Conservation (phyloP, 2,797 vertebrate genomes). For the Crenuchus spilurus region DNA sequence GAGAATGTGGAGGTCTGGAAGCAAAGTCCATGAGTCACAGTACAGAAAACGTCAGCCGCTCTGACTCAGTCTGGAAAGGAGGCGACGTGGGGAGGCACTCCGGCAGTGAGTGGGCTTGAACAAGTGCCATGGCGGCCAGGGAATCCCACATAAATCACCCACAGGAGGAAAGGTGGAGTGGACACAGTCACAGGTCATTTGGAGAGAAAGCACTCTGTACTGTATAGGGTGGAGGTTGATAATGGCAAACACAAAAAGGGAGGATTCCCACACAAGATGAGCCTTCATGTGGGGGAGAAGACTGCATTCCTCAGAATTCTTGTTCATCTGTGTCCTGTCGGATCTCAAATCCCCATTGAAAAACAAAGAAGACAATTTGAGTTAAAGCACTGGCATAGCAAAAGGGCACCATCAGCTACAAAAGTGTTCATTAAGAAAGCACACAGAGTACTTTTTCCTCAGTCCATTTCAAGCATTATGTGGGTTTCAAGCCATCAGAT, state of each 20-base stretch:
- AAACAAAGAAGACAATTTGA: slow-evolving; percentile 21
- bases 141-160: slow-evolving; percentile 54
- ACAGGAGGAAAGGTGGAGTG: slow-evolving; percentile 37
- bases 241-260: slow-evolving; percentile 16
- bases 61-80: slow-evolving; percentile 47
- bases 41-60: slow-evolving; percentile 22
- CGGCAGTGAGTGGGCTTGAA: slow-evolving; percentile 43
- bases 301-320: slow-evolving; percentile 24
- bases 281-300: slow-evolving; percentile 14
- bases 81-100: slow-evolving; percentile 31
- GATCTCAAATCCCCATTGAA: slow-evolving; percentile 1
- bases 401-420: background rate
- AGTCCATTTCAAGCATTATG: background rate
- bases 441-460: no score
- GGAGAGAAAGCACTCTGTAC: background rate
- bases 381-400: no score
- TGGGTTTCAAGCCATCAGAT: background rate
- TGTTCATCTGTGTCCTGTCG: slow-evolving; percentile 21
- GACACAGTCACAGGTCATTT: slow-evolving; percentile 55
- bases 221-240: slow-evolving; percentile 6
- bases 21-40: slow-evolving; percentile 44
- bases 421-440: no score
- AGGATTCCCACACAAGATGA: slow-evolving; percentile 30
- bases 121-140: slow-evolving; percentile 25
- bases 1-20: slow-evolving; percentile 39